phyloP scores from a whole-genome alignment of 2,113 vertebrate species.

The Nestor notabilis region DNA sequence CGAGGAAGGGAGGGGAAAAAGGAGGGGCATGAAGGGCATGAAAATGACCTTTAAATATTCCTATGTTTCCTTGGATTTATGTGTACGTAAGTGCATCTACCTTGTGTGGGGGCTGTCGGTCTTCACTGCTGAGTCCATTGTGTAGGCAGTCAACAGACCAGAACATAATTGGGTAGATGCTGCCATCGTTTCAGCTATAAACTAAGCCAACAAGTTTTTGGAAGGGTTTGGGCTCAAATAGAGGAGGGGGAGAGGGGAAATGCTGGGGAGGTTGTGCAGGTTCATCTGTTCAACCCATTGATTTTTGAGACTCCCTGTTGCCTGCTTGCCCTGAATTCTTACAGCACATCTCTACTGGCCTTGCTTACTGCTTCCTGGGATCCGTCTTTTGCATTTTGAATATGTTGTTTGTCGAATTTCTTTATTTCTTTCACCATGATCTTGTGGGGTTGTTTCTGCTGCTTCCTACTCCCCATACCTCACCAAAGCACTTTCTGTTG shows the following conservation, averaged over 20 bases:
- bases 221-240: background rate
- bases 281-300: rapidly evolving
- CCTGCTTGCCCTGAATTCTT: background rate
- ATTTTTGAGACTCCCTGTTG: background rate
- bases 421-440: background rate
- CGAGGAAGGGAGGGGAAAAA: background rate
- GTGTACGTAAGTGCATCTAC: rapidly evolving
- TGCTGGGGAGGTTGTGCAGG: background rate
- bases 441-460: background rate
- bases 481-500: background rate
- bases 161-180: background rate
- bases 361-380: background rate
- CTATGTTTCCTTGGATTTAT: background rate
- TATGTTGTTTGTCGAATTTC: background rate
- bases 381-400: background rate
- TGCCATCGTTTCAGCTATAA: background rate
- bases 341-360: background rate
- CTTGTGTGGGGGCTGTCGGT: rapidly evolving
- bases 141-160: background rate
- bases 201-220: background rate
- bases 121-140: background rate
- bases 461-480: background rate
- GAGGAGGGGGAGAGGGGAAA: background rate
- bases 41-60: background rate
- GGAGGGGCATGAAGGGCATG: background rate